Evolutionary conservation across 2,888 invertebrate genomes (phyloP), one percentile per base, ranked within the genome.

Genomic region (Hemicrepidius hirtus): DNA sequence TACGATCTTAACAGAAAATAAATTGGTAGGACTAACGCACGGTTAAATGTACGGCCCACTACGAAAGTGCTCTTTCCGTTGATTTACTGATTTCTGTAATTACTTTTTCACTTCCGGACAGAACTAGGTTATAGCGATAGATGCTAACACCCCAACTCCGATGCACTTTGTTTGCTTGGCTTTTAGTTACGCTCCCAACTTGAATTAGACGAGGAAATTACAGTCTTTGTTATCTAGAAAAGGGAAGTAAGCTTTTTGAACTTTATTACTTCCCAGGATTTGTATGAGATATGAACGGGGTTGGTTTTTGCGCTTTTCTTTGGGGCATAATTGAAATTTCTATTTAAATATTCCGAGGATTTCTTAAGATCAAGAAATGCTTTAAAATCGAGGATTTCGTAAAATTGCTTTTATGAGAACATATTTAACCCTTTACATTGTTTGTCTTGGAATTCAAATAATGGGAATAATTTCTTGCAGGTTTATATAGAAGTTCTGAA

Each of bases 401-500:
- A 16, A 60, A 60, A 60, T 57, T 57, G 37, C 57, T 57, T 57
- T 57, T 57, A 35, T 57, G 37, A 6, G 9, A 20, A 37, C 18
- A 57, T 57, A 65, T 65, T 65, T 40, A 37, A 50, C 40, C 46
- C 40, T 21, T 37, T 37, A 37, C 13, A 20, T 20, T 65, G 21
- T 37, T 65, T 46, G 40, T 24, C 13, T 37, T 46, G 9, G 16
- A 50, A 60, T 41, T 68, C 37, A 12, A 55, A 46, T 50, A 53
- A 46, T 20, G 0, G 9, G 10, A 28, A 28, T 32, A 44, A 40
- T 59, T 44, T 37, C 53, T 77, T 84, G 10, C 85, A 94, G 93
- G 92, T 96, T 53, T 95, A 92, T 84, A 90, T 96, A 60, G 92
- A 94, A 84, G 94, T 99, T 76, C 88, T 92, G 79, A 97, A 99